Percentiles rank a stretch among this genome's conserved stretches.
Conservation (phyloP, 1,140 invertebrate species). For the Lerema accius region DNA sequence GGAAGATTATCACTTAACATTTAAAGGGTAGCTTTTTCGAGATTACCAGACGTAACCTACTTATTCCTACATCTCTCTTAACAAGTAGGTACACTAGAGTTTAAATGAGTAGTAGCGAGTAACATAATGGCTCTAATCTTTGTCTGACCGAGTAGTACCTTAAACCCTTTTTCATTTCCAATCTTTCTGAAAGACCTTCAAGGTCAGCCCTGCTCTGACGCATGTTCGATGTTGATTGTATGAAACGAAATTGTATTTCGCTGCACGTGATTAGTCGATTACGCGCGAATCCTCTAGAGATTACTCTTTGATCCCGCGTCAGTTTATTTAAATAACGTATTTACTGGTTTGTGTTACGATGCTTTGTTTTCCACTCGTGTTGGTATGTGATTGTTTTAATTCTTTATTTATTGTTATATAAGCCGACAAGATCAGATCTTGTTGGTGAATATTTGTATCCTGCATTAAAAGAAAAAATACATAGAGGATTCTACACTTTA, state of each 20-base stretch:
- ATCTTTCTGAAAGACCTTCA: not conserved
- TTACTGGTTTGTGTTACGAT: not conserved
- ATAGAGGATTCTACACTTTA: too few species aligned
- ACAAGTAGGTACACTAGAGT: too few species aligned
- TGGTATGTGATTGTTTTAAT: not conserved
- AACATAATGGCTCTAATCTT: too few species aligned
- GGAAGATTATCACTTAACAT: too few species aligned
- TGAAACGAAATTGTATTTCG: not conserved
- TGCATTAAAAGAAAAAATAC: too few species aligned
- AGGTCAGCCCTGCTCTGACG: not conserved
- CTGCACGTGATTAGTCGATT: not conserved
- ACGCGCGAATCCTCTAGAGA: not conserved
- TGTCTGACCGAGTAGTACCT: too few species aligned
- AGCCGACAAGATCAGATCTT: not conserved
- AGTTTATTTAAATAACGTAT: slow-evolving; percentile 1
- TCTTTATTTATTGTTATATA: not conserved
- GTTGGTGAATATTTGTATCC: not conserved
- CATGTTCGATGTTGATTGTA: not conserved
- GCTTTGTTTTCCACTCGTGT: not conserved
- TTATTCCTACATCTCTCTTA: too few species aligned
- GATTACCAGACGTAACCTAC: too few species aligned
- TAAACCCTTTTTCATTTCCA: not conserved
- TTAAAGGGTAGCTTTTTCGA: too few species aligned
- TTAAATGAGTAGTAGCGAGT: too few species aligned
- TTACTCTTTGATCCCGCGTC: slow-evolving; percentile 3